Percentiles rank a stretch among this genome's conserved stretches.
Conservation (phyloP, 2,888 invertebrate genomes). For the Nemotelus pantherinus region DNA sequence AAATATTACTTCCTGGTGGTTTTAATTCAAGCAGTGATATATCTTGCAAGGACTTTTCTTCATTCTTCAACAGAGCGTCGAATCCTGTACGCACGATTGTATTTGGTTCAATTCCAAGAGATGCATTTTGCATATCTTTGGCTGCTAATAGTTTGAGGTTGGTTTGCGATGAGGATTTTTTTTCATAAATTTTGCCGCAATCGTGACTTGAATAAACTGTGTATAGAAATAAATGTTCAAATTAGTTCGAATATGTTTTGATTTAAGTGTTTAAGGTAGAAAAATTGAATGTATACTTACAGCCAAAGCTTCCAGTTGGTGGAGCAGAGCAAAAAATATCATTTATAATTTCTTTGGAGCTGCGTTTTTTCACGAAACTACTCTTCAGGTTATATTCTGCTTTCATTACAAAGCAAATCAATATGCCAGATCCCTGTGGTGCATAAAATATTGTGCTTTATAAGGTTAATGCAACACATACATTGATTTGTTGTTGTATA, state of each 20-base stretch:
- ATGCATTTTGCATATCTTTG: constrained; percentile 51
- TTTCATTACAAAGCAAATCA: constrained; percentile 64
- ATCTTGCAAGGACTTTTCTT: constrained; percentile 40
- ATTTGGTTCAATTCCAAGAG: constrained; percentile 48
- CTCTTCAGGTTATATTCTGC: constrained; percentile 61
- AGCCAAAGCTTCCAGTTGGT: constrained; percentile 63
- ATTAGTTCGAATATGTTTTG: neutral
- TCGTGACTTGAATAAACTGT: constrained; percentile 64
- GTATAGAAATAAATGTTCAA: constrained; percentile 5
- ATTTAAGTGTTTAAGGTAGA: neutral
- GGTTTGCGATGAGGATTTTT: constrained; percentile 56
- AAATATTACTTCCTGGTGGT: constrained; percentile 24
- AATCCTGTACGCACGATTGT: constrained; percentile 18
- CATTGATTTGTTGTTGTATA: neutral
- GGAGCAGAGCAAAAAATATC: constrained; percentile 63
- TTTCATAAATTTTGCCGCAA: constrained; percentile 63
- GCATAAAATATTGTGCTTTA: neutral
- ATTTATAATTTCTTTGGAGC: constrained; percentile 61
- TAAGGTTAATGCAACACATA: neutral
- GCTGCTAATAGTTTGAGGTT: constrained; percentile 60
- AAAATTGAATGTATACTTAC: constrained; percentile 56
- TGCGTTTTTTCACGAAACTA: constrained; percentile 56
- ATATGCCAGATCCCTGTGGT: constrained; percentile 61
- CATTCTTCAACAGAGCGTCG: constrained; percentile 34
- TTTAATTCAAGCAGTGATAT: constrained; percentile 47